These are phyloP conservation scores for Phengaris arion DNA, from an alignment of 2,888 invertebrate genomes.

Conservation along the genomic window DNA sequence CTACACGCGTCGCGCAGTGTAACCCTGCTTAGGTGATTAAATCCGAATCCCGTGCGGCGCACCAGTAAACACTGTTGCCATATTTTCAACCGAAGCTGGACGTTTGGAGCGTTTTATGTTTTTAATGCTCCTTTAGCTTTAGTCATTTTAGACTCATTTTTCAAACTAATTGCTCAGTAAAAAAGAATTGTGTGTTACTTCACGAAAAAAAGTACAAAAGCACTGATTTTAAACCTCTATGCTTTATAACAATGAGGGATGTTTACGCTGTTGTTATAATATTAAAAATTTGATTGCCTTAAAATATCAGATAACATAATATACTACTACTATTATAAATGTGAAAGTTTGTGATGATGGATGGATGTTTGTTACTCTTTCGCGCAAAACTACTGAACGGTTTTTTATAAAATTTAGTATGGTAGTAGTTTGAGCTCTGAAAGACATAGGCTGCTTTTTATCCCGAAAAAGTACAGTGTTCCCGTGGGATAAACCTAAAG, in stretches of 20 bases:
- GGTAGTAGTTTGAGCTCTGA: no score
- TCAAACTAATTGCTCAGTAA: constrained; percentile 17
- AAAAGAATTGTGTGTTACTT: constrained; percentile 20
- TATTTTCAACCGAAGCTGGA: constrained; percentile 24
- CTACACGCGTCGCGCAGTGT: constrained; percentile 33
- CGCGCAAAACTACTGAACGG: no score
- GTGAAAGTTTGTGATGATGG: no score
- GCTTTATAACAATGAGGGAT: neutral
- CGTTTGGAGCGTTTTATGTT: constrained; percentile 21
- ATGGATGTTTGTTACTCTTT: no score
- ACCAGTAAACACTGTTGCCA: constrained; percentile 25
- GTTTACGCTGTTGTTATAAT: neutral
- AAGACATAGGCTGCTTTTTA: no score
- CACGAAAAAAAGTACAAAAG: constrained; percentile 11
- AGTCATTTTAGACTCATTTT: constrained; percentile 21
- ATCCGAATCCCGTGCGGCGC: constrained; percentile 20
- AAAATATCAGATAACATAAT: neutral
- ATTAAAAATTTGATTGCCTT: neutral
- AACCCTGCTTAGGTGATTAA: constrained; percentile 29
- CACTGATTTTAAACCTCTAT: constrained; percentile 9
- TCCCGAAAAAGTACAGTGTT: no score
- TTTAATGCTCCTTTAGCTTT: constrained; percentile 26
- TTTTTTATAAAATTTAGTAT: no score
- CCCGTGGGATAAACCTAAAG: no score
- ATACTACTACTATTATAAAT: neutral